These are phyloP conservation scores for Coendou prehensilis DNA, from an alignment of 2,797 vertebrate species.

Conservation along the genomic window DNA sequence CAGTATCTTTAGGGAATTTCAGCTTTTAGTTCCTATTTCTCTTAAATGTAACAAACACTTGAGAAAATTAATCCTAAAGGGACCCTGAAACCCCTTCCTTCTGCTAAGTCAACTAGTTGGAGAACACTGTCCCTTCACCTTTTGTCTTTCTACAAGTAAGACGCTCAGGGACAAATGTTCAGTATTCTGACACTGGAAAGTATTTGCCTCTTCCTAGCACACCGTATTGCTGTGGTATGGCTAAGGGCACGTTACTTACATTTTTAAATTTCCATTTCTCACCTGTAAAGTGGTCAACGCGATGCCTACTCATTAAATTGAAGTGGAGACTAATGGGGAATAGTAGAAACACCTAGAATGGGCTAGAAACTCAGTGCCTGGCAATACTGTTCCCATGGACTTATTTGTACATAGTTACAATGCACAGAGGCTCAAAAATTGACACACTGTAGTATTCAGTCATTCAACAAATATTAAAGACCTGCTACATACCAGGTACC, in stretches of 20 bases:
- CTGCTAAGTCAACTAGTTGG: background rate
- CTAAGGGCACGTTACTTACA: background rate
- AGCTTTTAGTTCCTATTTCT: constrained; percentile 38
- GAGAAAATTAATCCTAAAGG: background rate
- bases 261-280: background rate
- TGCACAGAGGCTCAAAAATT: background rate
- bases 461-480: background rate
- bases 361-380: background rate
- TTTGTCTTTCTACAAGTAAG: background rate
- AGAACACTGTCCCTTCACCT: background rate
- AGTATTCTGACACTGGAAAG: background rate
- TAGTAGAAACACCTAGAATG: background rate
- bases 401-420: background rate
- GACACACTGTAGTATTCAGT: background rate
- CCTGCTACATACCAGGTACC: background rate
- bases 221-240: background rate
- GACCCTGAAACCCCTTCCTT: background rate
- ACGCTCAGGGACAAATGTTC: background rate
- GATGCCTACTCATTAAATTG: background rate
- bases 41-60: background rate
- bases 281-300: background rate
- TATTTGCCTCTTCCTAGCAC: background rate
- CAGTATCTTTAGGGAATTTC: background rate
- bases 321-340: no score
- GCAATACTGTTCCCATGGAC: background rate